These are phyloP conservation scores for Cheilosia impressa DNA, from an alignment of 2,888 invertebrate species.

Conservation along the genomic window DNA sequence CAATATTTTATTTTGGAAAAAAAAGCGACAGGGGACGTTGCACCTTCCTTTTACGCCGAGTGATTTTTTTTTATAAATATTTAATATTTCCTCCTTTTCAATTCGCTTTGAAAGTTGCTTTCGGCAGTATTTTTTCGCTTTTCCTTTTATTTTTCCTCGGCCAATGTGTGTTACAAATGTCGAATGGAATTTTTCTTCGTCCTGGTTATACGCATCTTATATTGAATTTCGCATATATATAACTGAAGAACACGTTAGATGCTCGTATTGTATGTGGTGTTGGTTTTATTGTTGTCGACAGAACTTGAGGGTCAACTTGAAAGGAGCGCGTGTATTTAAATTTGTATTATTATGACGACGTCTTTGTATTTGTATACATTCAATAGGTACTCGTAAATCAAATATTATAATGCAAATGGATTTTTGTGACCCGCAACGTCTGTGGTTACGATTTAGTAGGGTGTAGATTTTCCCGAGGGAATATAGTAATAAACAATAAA, in stretches of 20 bases:
- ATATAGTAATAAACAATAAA: not conserved
- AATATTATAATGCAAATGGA: slow-evolving; percentile 45
- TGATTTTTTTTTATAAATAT: slow-evolving; percentile 46
- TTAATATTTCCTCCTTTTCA: slow-evolving; percentile 23
- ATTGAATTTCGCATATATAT: slow-evolving; percentile 6
- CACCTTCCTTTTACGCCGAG: slow-evolving; percentile 31
- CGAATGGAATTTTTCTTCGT: not conserved
- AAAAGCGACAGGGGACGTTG: slow-evolving; percentile 4
- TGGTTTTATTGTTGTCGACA: slow-evolving; percentile 38
- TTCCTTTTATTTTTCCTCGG: not conserved
- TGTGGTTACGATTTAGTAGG: not conserved
- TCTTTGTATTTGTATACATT: slow-evolving; percentile 15
- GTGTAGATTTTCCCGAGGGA: not conserved
- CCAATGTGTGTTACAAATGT: slow-evolving; percentile 2
- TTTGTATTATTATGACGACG: slow-evolving; percentile 22
- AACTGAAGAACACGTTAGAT: slow-evolving; percentile 12
- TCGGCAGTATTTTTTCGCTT: too few relatives aligned
- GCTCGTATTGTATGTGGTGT: slow-evolving; percentile 36
- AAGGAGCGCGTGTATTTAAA: slow-evolving; percentile 44
- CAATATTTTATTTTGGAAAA: slow-evolving; percentile 32
- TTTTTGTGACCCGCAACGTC: not conserved
- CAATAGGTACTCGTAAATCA: slow-evolving; percentile 47
- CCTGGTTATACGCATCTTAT: not conserved
- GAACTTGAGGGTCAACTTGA: not conserved
- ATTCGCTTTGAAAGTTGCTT: slow-evolving; percentile 14